Percentiles rank a stretch among this genome's conserved stretches.
Conservation (phyloP, 2,888 invertebrate species). For the Acanthosepion pharaonis region DNA sequence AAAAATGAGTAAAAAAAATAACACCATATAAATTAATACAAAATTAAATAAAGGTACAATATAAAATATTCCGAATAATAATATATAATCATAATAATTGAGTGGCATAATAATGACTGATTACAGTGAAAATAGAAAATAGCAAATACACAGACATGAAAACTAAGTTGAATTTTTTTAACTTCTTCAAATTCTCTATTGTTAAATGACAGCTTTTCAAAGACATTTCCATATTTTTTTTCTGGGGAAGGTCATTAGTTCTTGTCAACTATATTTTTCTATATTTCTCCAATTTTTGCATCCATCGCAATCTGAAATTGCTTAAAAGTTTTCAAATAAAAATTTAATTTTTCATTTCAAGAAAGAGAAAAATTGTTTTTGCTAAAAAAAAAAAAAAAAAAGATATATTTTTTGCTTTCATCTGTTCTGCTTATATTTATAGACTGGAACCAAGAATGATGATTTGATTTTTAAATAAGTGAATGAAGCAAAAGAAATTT, state of each 20-base stretch:
- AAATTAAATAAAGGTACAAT: neutral
- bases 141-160: neutral
- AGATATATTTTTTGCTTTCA: neutral
- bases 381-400: neutral
- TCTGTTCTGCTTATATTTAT: neutral
- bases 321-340: conserved; percentile 20
- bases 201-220: neutral
- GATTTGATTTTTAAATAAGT: neutral
- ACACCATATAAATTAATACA: neutral
- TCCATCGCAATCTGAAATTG: neutral
- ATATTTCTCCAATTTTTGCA: neutral
- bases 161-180: neutral
- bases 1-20: neutral
- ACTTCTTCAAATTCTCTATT: neutral
- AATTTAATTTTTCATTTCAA: conserved; percentile 25
- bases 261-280: neutral
- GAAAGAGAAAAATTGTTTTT: conserved; percentile 2
- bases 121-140: neutral
- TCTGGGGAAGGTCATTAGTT: neutral
- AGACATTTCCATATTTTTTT: neutral
- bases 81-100: neutral
- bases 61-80: neutral
- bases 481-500: neutral
- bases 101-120: neutral
- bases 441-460: neutral